A percentile compares a stretch with the other conserved stretches of the same genome.
Evolutionary conservation across 1,140 invertebrate genomes (phyloP).

Genomic region (Drosophila biarmipes): DNA sequence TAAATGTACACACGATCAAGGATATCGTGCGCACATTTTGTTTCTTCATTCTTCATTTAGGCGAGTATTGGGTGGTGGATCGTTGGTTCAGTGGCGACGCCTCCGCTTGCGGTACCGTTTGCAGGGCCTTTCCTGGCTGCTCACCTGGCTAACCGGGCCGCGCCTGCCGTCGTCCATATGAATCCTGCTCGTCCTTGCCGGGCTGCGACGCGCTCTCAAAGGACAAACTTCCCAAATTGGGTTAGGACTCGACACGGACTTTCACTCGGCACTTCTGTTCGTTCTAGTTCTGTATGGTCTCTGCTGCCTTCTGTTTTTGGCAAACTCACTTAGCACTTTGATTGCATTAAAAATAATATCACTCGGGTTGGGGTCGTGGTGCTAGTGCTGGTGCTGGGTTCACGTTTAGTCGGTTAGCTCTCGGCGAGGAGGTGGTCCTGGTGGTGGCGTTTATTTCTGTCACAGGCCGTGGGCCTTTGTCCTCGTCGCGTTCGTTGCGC

Average conservation of each 20-base stretch:
- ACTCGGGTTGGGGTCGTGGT: constrained; percentile 20
- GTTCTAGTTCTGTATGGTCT: constrained; percentile 26
- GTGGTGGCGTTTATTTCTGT: constrained; percentile 52
- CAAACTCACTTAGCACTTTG: constrained; percentile 72
- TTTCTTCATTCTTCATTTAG: constrained; percentile 91
- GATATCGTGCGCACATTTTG: constrained; percentile 99
- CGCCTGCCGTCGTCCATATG: constrained; percentile 62
- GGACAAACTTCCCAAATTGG: constrained; percentile 74
- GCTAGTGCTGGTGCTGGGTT: constrained; percentile 12
- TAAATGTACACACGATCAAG: constrained; percentile 99
- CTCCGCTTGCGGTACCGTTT: constrained; percentile 60
- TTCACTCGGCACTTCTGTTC: constrained; percentile 6
- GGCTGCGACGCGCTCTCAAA: constrained; percentile 33
- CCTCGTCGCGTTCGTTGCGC: constrained; percentile 68
- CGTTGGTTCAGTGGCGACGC: constrained; percentile 60
- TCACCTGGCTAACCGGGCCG: constrained; percentile 26
- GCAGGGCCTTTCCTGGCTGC: constrained; percentile 34
- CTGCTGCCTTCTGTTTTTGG: constrained; percentile 32
- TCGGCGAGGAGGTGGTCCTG: constrained; percentile 30
- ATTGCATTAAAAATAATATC: constrained; percentile 76
- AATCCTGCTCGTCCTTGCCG: constrained; percentile 5
- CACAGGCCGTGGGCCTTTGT: constrained; percentile 56
- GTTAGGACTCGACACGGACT: constrained; percentile 48
- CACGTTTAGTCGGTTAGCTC: constrained; percentile 52
- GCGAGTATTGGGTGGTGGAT: constrained; percentile 74